Percentiles rank a stretch among this genome's conserved stretches.
Conservation (phyloP, 2,888 invertebrate genomes). For the Parnassius apollo region DNA sequence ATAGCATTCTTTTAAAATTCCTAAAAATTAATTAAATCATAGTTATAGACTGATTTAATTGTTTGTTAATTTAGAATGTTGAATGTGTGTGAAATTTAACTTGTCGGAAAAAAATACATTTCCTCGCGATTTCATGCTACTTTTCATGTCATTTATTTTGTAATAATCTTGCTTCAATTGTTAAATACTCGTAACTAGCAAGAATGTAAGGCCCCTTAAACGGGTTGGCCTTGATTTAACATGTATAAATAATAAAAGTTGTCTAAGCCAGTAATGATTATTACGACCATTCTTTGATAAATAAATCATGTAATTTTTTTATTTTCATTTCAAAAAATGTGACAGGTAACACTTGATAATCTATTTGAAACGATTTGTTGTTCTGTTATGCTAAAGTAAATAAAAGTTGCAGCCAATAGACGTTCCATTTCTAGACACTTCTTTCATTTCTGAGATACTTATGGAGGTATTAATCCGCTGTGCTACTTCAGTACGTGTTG, state of each 20-base stretch:
- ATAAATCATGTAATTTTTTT: too few species aligned
- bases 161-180: conserved; percentile 26
- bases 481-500: too few species aligned
- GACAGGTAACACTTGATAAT: too few species aligned
- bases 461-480: too few species aligned
- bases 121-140: conserved; percentile 15
- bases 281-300: conserved; percentile 6
- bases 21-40: background rate
- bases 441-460: too few species aligned
- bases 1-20: background rate
- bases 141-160: conserved; percentile 25
- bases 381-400: too few species aligned
- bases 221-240: conserved; percentile 59
- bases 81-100: background rate
- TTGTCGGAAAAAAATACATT: conserved; percentile 8
- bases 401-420: too few species aligned
- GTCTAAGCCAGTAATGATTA: conserved; percentile 48
- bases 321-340: too few species aligned
- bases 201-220: conserved; percentile 30
- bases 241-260: conserved; percentile 57
- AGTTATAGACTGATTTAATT: background rate
- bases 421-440: too few species aligned
- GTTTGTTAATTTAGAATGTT: conserved; percentile 5
- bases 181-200: background rate
- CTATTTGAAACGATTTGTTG: too few species aligned